Base-by-base conservation (phyloP, 2,888 invertebrate species). In the Dione juno region DNA sequence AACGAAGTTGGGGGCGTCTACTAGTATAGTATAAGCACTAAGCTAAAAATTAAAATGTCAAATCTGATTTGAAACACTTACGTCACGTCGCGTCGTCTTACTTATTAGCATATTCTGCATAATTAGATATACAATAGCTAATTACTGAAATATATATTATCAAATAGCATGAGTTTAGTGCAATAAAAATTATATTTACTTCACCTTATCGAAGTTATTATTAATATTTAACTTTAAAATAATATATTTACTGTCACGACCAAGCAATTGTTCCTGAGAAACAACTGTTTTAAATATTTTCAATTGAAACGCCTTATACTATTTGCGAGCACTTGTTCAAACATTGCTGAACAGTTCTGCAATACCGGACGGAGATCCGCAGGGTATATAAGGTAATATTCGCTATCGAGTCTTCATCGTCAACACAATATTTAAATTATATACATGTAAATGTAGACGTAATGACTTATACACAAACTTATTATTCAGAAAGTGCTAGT, bases 401-500 rank as follows among this genome's bases (percentile, higher is more conserved):
- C 67, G 48, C 45, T 64, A 58, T 21, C 54, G 53, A 35, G 59
- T 54, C 65, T 52, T 67, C 37, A 57, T 28, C n/a, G 65, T 63
- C 57, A 41, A 69, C 16, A 68, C 28, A 54, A 61, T 40, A 59
- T 66, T 59, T 11, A 9, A 35, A 52, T 52, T 37, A 53, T 41
- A 57, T 57, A 50, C 53, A 48, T 40, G 58, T 72, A 72, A 70
- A 67, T 63, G 63, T 59, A 37, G 61, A 59, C 57, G 64, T 66
- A 53, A 66, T 35, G 48, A 58, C 41, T n/a, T 61, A 50, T 63
- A 70, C 28, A 67, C 43, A 68, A 57, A 66, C 37, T 50, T 80
- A 83, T 83, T 81, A 72, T 57, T 83, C 84, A 82, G 84, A 82
- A 81, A 84, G 80, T 82, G 80, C 78, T 83, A 81, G 83, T 81